Percentiles rank a stretch among this genome's conserved stretches.
These are phyloP conservation scores for Camponotus fellah DNA, from an alignment of 2,888 invertebrate genomes.

Conservation along the genomic window DNA sequence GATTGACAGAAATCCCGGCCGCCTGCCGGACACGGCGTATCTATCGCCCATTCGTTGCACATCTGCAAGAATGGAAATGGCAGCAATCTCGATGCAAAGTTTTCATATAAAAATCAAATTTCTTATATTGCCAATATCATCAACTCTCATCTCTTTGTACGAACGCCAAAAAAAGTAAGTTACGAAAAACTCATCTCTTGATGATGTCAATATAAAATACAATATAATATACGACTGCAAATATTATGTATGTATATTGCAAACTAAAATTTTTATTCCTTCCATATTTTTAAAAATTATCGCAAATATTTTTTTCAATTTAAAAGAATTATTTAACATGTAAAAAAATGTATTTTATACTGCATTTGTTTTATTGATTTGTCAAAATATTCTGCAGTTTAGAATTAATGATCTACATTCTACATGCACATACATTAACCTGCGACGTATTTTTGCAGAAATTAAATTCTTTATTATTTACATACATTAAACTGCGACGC, in stretches of 20 bases:
- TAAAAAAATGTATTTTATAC: background rate
- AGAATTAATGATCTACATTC: slow-evolving; percentile 4
- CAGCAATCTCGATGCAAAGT: slow-evolving; percentile 12
- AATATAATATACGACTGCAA: background rate
- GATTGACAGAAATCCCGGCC: slow-evolving; percentile 89
- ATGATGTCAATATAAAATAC: background rate
- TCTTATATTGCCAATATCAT: slow-evolving; percentile 40
- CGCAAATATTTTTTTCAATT: background rate
- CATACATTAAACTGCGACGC: too few species aligned
- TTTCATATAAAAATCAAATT: background rate
- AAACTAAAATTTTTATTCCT: background rate
- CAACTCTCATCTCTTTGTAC: background rate
- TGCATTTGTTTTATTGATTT: background rate
- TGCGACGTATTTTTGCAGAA: background rate
- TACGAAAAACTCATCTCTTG: background rate
- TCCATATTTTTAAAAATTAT: background rate
- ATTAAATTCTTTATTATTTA: too few species aligned
- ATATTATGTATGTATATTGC: background rate
- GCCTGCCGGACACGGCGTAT: slow-evolving; percentile 88
- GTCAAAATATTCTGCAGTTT: background rate
- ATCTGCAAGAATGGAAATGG: slow-evolving; percentile 80
- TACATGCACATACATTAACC: background rate
- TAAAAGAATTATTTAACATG: background rate
- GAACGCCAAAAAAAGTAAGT: background rate
- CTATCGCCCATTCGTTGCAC: slow-evolving; percentile 89